Conservation (phyloP, 23 tunicate genomes). For the Oikopleura dioica region DNA sequence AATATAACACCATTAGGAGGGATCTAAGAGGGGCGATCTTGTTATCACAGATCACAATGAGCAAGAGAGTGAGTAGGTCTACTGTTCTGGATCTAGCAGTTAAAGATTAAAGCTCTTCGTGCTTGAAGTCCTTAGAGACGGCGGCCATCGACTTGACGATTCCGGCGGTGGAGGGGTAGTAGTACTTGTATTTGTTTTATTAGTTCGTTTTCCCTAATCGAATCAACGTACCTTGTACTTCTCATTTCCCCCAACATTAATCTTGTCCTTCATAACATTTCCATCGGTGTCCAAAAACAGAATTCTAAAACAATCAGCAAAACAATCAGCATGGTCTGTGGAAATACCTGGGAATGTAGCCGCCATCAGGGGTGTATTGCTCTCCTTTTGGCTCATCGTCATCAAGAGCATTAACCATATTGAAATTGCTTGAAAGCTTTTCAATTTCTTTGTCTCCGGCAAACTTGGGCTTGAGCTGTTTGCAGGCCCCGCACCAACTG, state of each 20-base stretch:
- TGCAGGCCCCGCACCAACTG: slow-evolving; percentile 12
- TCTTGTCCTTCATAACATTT: not conserved
- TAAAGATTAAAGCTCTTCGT: not conserved
- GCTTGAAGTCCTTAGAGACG: not conserved
- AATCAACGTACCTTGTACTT: not conserved
- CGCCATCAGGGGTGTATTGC: slow-evolving; percentile 12
- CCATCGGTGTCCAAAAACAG: not conserved
- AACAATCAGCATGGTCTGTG: too few species aligned
- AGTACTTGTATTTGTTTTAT: not conserved
- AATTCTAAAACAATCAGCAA: too few species aligned
- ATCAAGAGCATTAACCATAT: slow-evolving; percentile 11
- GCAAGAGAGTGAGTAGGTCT: too few species aligned
- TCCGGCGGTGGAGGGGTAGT: not conserved
- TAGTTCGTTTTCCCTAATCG: not conserved
- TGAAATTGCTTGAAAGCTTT: not conserved
- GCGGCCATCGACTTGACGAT: not conserved
- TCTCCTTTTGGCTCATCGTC: slow-evolving; percentile 9
- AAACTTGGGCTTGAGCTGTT: not conserved
- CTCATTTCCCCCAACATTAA: slow-evolving; percentile 3
- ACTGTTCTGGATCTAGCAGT: too few species aligned
- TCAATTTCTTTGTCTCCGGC: slow-evolving; percentile 8
- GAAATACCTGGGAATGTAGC: slow-evolving; percentile 11
- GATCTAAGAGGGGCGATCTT: too few species aligned
- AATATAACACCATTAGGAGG: too few species aligned
- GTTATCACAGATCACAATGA: too few species aligned